Evolutionary conservation across 2,797 vertebrate genomes (phyloP), one percentile per base, ranked within the genome.

Genomic region (Hypotaenidia philippensis): DNA sequence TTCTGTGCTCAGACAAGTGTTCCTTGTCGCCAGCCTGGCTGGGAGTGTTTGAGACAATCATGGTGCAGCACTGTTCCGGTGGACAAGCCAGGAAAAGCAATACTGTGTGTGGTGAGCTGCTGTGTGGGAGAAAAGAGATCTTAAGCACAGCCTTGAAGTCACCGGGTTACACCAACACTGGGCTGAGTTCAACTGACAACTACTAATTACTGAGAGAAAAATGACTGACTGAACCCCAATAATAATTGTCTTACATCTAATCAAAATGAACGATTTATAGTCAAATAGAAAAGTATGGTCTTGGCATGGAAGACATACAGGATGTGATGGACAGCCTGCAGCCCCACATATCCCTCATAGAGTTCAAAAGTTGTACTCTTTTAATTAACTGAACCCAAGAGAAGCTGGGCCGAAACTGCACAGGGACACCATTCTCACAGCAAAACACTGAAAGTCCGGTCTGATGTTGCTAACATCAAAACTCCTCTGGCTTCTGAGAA

Each of bases 141-240:
- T 83, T 88, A 96, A 94, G 70, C 45, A 53, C 38, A 84, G 55
- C 81, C 74, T 94, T 80, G 87, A 94, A 94, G 95, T 90, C 91
- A 87, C 29, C 53, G 60, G 77, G 56, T 91, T 90, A 94, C 31
- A 82, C 74, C 56, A 89, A 68, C 59, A 49, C 50, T 84, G 70
- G 53, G 60, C 70, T 93, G 83, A 83, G 60, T 79, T 83, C 91
- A 94, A 90, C 89, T 74, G 89, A 94, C 85, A 91, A 9, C 91
- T 88, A 65, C 77, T 94, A 93, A 95, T 95, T 96, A 94, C 90
- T 71, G 77, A 84, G 68, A 93, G 94, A 94, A 94, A 92, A 96
- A 57, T 85, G 66, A 85, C 75, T 94, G 78, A 87, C 83, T 93
- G n/a, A 96, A 94, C 91, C 26, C 45, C 74, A 89, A 55, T 92